Base-by-base conservation (phyloP, 2,113 vertebrate species). In the Turdus rufiventris region DNA sequence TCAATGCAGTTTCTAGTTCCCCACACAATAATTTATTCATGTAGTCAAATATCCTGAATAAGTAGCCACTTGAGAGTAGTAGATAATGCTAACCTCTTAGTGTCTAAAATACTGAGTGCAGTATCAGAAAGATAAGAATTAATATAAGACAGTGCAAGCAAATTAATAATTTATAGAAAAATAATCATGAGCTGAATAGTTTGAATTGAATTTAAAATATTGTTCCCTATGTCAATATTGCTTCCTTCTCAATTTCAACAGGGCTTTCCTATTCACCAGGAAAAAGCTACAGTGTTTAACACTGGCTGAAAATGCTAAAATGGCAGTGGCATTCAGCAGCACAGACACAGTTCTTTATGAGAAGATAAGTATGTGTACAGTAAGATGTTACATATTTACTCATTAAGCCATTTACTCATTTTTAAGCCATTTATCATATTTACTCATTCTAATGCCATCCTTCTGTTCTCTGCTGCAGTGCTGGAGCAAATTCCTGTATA, bases 211-310 rank as follows among this genome's bases (percentile, higher is more conserved):
- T 78, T 72, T 12, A 58, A 70, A 65, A 66, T 61, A 73, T 29
- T 71, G 9, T 33, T 87, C 88, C 33, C 26, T 56, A 7, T 67
- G 36, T 45, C 25, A 88, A 71, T 25, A 45, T 66, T 78, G 6
- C 29, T 82, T 95, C 29, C 60, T 90, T 96, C 57, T 95, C 54
- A 34, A 86, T 88, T 92, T 93, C 83, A 88, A 95, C 94, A 96
- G 96, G 76, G 95, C 94, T 65, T 96, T 96, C 82, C 76, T 96
- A 71, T 96, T 93, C 88, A 96, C 94, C 33, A 86, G 67, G 72
- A 88, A 95, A 94, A 96, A 80, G 17, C 68, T 92, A 14, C 79
- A 96, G 51, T 96, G 96, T 80, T 81, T 96, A 73, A 96, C 96
- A 12, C n/a, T 96, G 68, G 91, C 95, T 80, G 96, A 96, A 95